Percentiles rank a stretch among this genome's conserved stretches.
phyloP scores from a whole-genome alignment of 2,797 vertebrate species.

The Limosa lapponica region DNA sequence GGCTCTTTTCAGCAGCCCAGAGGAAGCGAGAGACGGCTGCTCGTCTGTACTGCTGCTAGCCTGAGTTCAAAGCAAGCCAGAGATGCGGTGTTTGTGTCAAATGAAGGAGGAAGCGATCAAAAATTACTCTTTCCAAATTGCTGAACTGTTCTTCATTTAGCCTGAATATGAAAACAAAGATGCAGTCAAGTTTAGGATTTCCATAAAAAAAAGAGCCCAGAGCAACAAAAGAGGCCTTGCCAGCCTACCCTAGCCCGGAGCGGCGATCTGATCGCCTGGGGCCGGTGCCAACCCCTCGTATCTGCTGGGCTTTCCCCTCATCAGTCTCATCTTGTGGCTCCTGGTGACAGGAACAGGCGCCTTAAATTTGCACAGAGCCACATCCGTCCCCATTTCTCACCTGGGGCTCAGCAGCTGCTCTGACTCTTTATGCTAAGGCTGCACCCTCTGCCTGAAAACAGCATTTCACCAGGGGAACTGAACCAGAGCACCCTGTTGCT shows the following conservation, averaged over 20 bases:
- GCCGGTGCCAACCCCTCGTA: neutral
- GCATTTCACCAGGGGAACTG: neutral
- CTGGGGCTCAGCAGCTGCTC: neutral
- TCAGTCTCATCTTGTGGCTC: neutral
- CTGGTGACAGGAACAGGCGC: fast-evolving
- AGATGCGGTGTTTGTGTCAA: neutral
- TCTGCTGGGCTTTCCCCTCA: neutral
- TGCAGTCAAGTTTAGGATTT: neutral
- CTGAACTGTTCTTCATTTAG: neutral
- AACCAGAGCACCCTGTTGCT: neutral
- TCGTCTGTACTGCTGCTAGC: neutral
- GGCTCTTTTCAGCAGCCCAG: conserved; percentile 33
- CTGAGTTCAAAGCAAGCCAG: conserved; percentile 11
- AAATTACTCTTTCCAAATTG: neutral
- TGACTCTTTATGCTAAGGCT: neutral
- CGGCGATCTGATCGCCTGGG: neutral
- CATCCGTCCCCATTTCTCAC: neutral
- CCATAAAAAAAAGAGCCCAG: neutral
- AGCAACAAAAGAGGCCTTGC: neutral
- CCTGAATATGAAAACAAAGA: neutral
- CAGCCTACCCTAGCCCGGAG: neutral
- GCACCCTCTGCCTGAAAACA: neutral
- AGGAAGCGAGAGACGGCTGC: conserved; percentile 52
- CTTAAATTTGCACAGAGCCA: neutral
- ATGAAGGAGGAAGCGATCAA: conserved; percentile 22